Conservation (phyloP, 2,797 vertebrate species). For the Anguilla marmorata region DNA sequence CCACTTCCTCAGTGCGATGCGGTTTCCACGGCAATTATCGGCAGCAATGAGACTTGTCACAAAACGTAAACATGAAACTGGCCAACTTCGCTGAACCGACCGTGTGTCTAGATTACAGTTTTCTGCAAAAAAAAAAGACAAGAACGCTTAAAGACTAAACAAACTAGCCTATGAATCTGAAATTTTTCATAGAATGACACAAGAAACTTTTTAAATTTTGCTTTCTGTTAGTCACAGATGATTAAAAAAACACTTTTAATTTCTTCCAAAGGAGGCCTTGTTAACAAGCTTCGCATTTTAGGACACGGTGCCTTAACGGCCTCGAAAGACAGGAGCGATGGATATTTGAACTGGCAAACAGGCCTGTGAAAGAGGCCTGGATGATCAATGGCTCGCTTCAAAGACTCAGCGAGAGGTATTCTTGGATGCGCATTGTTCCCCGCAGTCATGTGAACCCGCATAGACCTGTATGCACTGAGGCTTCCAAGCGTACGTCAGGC, state of each 20-base stretch:
- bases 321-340: background rate
- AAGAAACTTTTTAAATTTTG: background rate
- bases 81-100: background rate
- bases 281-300: background rate
- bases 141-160: background rate
- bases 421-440: constrained; percentile 18
- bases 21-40: background rate
- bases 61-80: background rate
- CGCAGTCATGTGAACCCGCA: constrained; percentile 5
- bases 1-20: background rate
- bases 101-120: background rate
- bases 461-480: constrained; percentile 16
- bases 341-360: constrained; percentile 12
- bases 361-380: background rate
- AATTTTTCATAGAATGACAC: background rate
- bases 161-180: background rate
- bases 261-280: background rate
- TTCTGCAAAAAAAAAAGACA: background rate
- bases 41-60: background rate
- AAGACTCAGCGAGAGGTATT: constrained; percentile 7
- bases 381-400: constrained; percentile 6
- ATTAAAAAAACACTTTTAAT: background rate
- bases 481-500: constrained; percentile 3
- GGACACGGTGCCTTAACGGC: background rate
- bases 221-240: background rate